phyloP scores from a whole-genome alignment of 2,113 vertebrate species.

The Willisornis vidua region DNA sequence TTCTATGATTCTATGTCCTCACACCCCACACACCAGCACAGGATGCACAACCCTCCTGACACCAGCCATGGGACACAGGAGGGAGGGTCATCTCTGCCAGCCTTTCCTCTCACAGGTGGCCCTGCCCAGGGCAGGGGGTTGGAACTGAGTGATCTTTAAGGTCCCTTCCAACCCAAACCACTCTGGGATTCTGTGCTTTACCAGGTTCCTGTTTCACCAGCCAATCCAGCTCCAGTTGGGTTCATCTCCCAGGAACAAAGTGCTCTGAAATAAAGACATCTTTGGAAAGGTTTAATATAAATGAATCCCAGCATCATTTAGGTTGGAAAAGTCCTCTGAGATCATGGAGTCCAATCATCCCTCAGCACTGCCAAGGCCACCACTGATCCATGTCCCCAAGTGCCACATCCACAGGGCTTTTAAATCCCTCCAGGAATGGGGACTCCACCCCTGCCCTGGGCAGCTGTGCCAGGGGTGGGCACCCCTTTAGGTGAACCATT shows the following conservation, averaged over 20 bases:
- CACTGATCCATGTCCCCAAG: background rate
- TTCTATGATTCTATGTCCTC: background rate
- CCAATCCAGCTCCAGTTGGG: background rate
- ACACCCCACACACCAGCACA: background rate
- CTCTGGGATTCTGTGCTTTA: background rate
- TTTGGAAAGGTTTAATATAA: background rate
- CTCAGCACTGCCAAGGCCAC: background rate
- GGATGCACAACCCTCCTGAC: background rate
- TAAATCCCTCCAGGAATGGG: background rate
- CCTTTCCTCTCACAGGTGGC: background rate
- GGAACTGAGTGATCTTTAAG: background rate
- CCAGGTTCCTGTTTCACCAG: background rate
- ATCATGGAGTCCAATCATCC: fast-evolving
- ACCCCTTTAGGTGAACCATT: background rate
- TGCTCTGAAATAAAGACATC: background rate
- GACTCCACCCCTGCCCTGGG: background rate
- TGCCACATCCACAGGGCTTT: background rate
- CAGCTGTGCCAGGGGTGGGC: background rate
- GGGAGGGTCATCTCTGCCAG: background rate
- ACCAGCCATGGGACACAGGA: background rate
- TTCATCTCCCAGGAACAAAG: background rate
- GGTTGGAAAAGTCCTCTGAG: background rate
- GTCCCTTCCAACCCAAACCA: background rate
- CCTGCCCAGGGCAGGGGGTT: background rate
- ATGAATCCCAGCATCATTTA: background rate